phyloP scores from a whole-genome alignment of 1,140 invertebrate genomes.

The Teleopsis dalmanni region DNA sequence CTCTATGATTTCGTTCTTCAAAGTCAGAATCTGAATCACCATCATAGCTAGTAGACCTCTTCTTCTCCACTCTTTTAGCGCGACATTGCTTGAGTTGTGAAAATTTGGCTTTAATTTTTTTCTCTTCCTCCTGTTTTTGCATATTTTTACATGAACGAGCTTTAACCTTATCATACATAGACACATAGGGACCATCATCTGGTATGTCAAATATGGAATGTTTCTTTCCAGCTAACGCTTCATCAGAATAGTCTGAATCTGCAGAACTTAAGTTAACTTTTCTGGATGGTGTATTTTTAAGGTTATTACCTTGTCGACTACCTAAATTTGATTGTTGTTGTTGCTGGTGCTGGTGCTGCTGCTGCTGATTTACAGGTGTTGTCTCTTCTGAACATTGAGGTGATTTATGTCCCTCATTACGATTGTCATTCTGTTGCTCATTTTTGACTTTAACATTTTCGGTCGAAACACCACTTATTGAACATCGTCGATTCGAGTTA shows the following conservation, averaged over 20 bases:
- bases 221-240: slow-evolving; percentile 69
- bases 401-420: slow-evolving; percentile 32
- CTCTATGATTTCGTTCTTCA: slow-evolving; percentile 37
- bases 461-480: slow-evolving; percentile 16
- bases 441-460: slow-evolving; percentile 1
- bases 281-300: slow-evolving; percentile 21
- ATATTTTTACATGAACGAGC: slow-evolving; percentile 86
- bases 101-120: slow-evolving; percentile 82
- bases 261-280: slow-evolving; percentile 32
- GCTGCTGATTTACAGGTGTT: background rate
- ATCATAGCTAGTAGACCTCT: slow-evolving; percentile 77
- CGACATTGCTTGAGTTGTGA: slow-evolving; percentile 79
- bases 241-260: slow-evolving; percentile 53
- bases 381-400: slow-evolving; percentile 24
- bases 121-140: slow-evolving; percentile 84
- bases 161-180: slow-evolving; percentile 98
- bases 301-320: slow-evolving; percentile 6
- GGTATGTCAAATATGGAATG: slow-evolving; percentile 89
- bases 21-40: slow-evolving; percentile 69
- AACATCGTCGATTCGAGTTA: slow-evolving; percentile 24
- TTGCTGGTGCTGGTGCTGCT: slow-evolving; percentile 6
- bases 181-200: slow-evolving; percentile 86
- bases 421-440: slow-evolving; percentile 6
- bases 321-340: slow-evolving; percentile 1
- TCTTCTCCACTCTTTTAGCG: slow-evolving; percentile 76